Conservation (phyloP, 2,797 vertebrate species). For the Semotilus atromaculatus region DNA sequence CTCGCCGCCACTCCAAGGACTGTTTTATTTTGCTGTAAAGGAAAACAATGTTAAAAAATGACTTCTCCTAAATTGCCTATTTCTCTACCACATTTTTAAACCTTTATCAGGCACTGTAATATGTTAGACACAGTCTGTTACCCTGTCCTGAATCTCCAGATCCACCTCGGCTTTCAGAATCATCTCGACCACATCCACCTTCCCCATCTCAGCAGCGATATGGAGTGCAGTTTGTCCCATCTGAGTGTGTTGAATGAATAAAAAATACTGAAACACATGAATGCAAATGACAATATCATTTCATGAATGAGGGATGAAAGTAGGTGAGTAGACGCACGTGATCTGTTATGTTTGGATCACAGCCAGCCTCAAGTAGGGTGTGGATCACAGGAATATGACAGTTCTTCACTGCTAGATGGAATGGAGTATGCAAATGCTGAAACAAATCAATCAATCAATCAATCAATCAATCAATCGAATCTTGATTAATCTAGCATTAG, state of each 20-base stretch:
- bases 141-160: constrained; percentile 81
- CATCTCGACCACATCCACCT: constrained; percentile 85
- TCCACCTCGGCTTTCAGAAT: constrained; percentile 84
- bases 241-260: constrained; percentile 65
- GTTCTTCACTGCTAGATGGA: constrained; percentile 86
- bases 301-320: neutral
- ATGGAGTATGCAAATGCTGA: constrained; percentile 82
- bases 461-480: neutral
- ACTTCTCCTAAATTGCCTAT: neutral
- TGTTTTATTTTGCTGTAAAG: constrained; percentile 84
- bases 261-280: neutral
- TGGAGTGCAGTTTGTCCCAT: constrained; percentile 87
- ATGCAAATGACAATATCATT: neutral
- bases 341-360: constrained; percentile 79
- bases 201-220: constrained; percentile 86
- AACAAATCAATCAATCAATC: constrained; percentile 1
- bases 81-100: neutral
- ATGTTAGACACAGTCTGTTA: constrained; percentile 63
- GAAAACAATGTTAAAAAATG: neutral
- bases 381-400: constrained; percentile 80
- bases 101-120: neutral
- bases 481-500: neutral
- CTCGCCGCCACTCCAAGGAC: constrained; percentile 85
- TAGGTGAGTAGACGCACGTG: constrained; percentile 72
- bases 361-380: constrained; percentile 79